Evolutionary conservation across 37 sponge, comb jelly and placozoan species (phyloP).

Genomic region (Bolinopsis microptera): DNA sequence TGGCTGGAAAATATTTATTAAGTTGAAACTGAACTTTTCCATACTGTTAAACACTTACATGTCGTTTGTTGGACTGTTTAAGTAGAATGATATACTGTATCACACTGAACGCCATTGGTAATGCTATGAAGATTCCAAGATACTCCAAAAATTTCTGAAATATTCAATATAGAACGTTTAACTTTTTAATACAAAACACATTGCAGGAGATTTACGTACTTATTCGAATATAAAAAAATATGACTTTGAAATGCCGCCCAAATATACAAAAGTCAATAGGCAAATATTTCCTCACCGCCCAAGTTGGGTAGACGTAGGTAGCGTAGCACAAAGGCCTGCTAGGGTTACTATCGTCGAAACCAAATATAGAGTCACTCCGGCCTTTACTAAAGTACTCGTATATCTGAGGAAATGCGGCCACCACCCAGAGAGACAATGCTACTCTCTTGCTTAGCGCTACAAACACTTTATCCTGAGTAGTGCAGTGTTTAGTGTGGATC

Average conservation of each 20-base stretch:
- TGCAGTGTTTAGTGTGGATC: no score
- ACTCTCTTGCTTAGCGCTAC: conserved; percentile 28
- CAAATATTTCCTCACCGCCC: no score
- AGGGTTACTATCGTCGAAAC: neutral
- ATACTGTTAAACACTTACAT: no score
- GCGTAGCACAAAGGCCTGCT: neutral
- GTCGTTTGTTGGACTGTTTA: neutral
- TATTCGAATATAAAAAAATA: no score
- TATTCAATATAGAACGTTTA: no score
- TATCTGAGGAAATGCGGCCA: conserved; percentile 1
- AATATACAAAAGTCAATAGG: no score
- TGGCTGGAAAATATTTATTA: no score
- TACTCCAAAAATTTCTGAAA: conserved; percentile 11
- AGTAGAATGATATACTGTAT: conserved; percentile 9
- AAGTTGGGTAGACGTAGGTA: conserved; percentile 11
- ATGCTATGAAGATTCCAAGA: neutral
- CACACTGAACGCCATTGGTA: conserved; percentile 34
- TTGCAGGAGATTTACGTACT: no score
- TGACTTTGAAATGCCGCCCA: no score
- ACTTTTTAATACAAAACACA: no score
- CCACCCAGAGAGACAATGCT: conserved; percentile 30
- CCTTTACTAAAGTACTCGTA: neutral
- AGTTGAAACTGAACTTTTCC: no score
- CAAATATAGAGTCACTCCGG: neutral
- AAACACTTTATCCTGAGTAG: neutral